phyloP scores from a whole-genome alignment of 2,113 vertebrate species.

The Brachirus orientalis region DNA sequence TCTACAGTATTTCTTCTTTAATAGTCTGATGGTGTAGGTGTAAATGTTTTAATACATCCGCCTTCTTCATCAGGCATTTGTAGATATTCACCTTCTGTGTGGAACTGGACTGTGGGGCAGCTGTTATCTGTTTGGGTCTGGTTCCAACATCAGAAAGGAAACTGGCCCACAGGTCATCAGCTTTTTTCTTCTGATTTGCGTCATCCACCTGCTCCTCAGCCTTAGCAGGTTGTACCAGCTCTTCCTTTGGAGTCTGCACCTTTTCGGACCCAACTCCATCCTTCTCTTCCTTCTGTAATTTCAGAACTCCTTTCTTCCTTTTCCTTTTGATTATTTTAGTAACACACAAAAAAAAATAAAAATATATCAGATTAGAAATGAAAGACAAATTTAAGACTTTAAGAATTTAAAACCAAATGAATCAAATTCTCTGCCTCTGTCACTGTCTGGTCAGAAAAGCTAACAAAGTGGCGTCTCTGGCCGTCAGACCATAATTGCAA shows the following conservation, averaged over 20 bases:
- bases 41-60: not conserved
- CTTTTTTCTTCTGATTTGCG: conserved; percentile 83
- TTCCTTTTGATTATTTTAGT: conserved; percentile 75
- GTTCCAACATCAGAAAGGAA: conserved; percentile 94
- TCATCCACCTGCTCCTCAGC: conserved; percentile 16
- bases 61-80: not conserved
- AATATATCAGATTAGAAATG: not conserved
- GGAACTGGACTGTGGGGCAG: not conserved
- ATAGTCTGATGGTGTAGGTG: too few species aligned
- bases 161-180: conserved; percentile 96
- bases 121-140: conserved; percentile 74
- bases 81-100: conserved; percentile 37
- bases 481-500: too few species aligned
- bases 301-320: conserved; percentile 84
- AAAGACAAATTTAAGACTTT: not conserved
- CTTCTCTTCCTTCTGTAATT: conserved; percentile 66
- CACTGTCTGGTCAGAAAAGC: too few species aligned
- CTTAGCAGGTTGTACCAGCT: conserved; percentile 14
- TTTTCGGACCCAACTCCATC: conserved; percentile 62
- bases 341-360: not conserved
- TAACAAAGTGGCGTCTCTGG: too few species aligned
- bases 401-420: too few species aligned
- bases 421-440: too few species aligned
- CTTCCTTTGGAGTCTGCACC: conserved; percentile 48
- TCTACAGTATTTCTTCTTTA: too few species aligned